Conservation (phyloP, 1,140 invertebrate species). For the Camponotus floridanus region DNA sequence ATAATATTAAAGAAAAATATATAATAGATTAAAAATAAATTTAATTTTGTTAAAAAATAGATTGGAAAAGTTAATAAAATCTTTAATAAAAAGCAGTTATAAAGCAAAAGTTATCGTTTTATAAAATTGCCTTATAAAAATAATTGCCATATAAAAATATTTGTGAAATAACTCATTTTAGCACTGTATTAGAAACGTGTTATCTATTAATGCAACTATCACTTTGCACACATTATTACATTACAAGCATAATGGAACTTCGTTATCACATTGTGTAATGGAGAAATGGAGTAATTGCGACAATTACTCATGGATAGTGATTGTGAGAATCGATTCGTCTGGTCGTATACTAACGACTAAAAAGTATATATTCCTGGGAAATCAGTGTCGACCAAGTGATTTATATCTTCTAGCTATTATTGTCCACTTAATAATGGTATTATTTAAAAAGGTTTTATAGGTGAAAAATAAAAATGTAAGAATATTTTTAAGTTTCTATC, state of each 20-base stretch:
- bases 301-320: conserved; percentile 35
- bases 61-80: not conserved
- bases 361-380: not conserved
- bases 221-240: conserved; percentile 16
- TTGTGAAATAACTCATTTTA: not conserved
- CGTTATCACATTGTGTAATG: conserved; percentile 37
- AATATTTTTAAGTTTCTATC: not conserved
- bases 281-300: conserved; percentile 36
- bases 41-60: not conserved
- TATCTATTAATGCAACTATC: conserved; percentile 32
- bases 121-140: conserved; percentile 19
- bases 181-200: not conserved
- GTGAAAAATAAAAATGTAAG: conserved; percentile 12
- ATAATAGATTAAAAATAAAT: not conserved
- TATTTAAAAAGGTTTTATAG: not conserved
- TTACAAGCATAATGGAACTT: conserved; percentile 21
- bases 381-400: not conserved
- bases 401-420: not conserved
- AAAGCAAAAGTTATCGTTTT: not conserved
- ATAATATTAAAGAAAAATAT: not conserved
- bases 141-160: conserved; percentile 12
- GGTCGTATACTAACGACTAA: conserved; percentile 1
- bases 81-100: not conserved
- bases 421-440: not conserved
- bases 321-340: conserved; percentile 27